Conservation (phyloP, 2,797 vertebrate species). For the Siniperca obscura region DNA sequence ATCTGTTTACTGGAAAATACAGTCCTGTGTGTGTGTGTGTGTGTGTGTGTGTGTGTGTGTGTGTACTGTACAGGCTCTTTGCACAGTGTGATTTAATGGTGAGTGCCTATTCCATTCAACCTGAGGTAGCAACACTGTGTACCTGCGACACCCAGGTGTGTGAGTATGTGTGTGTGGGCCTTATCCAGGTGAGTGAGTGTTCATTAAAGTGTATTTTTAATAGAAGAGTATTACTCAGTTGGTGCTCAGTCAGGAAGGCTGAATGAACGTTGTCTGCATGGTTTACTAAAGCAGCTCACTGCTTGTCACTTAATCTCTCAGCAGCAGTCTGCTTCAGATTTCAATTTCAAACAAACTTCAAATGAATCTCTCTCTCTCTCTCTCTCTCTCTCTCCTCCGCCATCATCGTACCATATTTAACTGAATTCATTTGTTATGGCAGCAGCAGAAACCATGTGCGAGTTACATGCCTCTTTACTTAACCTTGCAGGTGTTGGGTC, state of each 20-base stretch:
- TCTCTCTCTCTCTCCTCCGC: background rate
- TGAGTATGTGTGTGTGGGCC: background rate
- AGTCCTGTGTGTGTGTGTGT: background rate
- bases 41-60: background rate
- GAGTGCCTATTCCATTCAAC: slow-evolving; percentile 1
- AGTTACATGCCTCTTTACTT: background rate
- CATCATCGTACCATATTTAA: background rate
- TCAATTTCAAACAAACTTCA: slow-evolving; percentile 40
- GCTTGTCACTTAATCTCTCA: slow-evolving; percentile 6
- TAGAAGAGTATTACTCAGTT: slow-evolving; percentile 5
- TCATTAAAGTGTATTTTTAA: slow-evolving; percentile 37
- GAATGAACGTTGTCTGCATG: slow-evolving; percentile 24
- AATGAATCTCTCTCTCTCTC: background rate
- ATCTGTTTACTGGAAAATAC: background rate
- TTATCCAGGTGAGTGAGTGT: slow-evolving; percentile 37
- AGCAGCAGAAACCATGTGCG: background rate
- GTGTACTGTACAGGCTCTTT: background rate
- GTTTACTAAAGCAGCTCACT: slow-evolving; percentile 24
- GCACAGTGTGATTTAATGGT: slow-evolving; percentile 1
- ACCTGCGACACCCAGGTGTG: slow-evolving; percentile 6
- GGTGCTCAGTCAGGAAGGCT: slow-evolving; percentile 31
- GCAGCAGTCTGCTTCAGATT: background rate
- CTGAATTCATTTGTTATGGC: background rate
- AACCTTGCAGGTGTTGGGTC: background rate
- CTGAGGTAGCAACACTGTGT: background rate